phyloP scores from a whole-genome alignment of 2,113 vertebrate genomes.

The Onychostoma macrolepis region DNA sequence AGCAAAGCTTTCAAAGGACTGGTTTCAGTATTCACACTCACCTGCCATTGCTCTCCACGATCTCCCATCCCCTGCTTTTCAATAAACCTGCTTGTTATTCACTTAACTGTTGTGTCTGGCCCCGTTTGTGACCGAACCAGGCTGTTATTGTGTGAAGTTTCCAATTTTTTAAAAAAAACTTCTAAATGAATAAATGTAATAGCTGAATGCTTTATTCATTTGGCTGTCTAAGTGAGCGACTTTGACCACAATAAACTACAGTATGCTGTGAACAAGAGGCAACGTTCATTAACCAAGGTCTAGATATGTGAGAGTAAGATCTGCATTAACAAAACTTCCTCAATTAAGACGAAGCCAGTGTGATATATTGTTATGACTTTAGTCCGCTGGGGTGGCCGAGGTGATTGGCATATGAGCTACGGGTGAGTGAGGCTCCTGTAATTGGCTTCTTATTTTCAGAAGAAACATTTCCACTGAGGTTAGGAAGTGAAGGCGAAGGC shows the following conservation, averaged over 20 bases:
- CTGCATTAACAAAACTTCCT: neutral
- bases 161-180: neutral
- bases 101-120: too few relatives aligned
- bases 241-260: neutral
- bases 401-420: constrained; percentile 29
- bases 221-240: neutral
- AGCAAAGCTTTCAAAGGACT: too few relatives aligned
- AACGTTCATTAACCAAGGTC: neutral
- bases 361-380: neutral
- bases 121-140: neutral
- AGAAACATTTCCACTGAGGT: constrained; percentile 27
- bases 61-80: too few relatives aligned
- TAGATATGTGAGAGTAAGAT: neutral
- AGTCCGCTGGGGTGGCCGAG: neutral
- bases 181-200: neutral
- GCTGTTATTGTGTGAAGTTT: neutral
- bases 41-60: too few relatives aligned
- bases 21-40: too few relatives aligned
- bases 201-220: neutral
- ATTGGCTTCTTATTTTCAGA: constrained; percentile 25
- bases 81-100: too few relatives aligned
- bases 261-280: neutral
- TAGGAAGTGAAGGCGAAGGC: neutral
- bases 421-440: neutral
- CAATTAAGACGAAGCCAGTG: neutral